phyloP scores from a whole-genome alignment of 2,888 invertebrate species.

The Tetranychus piercei region DNA sequence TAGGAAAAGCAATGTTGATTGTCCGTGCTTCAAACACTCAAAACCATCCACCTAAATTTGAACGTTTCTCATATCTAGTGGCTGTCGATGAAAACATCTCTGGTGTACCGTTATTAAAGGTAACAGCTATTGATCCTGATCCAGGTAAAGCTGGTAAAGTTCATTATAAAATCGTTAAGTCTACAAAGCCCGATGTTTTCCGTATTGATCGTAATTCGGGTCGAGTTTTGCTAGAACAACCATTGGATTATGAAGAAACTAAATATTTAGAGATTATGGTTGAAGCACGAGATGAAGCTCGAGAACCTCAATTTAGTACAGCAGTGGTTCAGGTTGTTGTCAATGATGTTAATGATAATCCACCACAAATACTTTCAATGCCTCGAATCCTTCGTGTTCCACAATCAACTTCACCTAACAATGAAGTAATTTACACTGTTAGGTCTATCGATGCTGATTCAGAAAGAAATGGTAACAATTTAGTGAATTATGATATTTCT shows the following conservation, averaged over 20 bases:
- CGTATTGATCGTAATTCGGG: slow-evolving; percentile 28
- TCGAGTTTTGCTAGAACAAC: slow-evolving; percentile 25
- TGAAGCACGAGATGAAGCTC: slow-evolving; percentile 29
- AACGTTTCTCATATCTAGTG: slow-evolving; percentile 28
- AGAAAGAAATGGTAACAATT: slow-evolving; percentile 23
- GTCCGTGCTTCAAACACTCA: slow-evolving; percentile 27
- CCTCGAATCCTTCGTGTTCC: slow-evolving; percentile 28
- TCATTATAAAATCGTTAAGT: slow-evolving; percentile 19
- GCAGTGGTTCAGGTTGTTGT: slow-evolving; percentile 28
- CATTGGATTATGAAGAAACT: slow-evolving; percentile 28
- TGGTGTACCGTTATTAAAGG: slow-evolving; percentile 26
- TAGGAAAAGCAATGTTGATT: slow-evolving; percentile 28
- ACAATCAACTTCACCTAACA: slow-evolving; percentile 25
- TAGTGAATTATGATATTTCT: slow-evolving; percentile 26
- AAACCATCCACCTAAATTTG: slow-evolving; percentile 28
- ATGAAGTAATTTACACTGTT: slow-evolving; percentile 28
- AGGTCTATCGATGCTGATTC: slow-evolving; percentile 28
- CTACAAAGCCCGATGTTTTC: slow-evolving; percentile 25
- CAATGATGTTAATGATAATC: slow-evolving; percentile 28
- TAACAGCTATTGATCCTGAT: slow-evolving; percentile 28
- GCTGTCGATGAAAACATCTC: slow-evolving; percentile 28
- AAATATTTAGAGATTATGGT: slow-evolving; percentile 28
- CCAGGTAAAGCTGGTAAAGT: slow-evolving; percentile 25
- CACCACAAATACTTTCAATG: slow-evolving; percentile 28
- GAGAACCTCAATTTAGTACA: slow-evolving; percentile 27